Evolutionary conservation across 2,797 vertebrate species (phyloP), one percentile per base, ranked within the genome.

Genomic region (Phalloptychus januarius): DNA sequence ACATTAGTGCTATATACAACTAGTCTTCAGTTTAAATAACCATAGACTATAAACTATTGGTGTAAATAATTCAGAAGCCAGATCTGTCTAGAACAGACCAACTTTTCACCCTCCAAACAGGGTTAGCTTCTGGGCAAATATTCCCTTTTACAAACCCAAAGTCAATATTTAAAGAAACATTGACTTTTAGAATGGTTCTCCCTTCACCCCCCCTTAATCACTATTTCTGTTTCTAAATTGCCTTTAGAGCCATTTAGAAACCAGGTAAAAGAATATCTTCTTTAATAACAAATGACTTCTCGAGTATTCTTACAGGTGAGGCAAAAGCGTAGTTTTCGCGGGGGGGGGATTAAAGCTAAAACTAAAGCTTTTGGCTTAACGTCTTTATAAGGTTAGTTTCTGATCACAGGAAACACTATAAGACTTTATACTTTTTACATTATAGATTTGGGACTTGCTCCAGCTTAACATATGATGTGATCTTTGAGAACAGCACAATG

Each of bases 401-500:
- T 69, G 65, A 69, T 25, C 25, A 12, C 65, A 69, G 23, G 65
- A 2, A 42, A 10, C n/a, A 42, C 38, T 25, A 25, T 42, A 3
- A 33, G 5, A 33, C 6, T 5, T 16, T 54, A 2, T 56, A 63
- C 58, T 44, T 2, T 75, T 74, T 28, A 48, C 71, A 38, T 67
- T 20, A 58, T 79, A 94, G 94, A 76, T 73, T 52, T 2, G 80
- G 74, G 0, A 0, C 69, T 2, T 94, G 94, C 71, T 89, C 87
- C 2, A 91, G 88, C 46, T 12, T 91, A 4, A 56, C 0, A 0
- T 94, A 87, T 70, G 82, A 91, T 4, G 89, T 92, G 76, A 90
- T 75, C 28, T 93, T 94, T 88, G 90, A 93, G 84, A 89, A 93
- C 86, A 92, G 85, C 86, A 82, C 72, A 0, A 71, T 94, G 83